Base-by-base conservation (phyloP, 2,797 vertebrate species). In the Myiotriccus ornatus region DNA sequence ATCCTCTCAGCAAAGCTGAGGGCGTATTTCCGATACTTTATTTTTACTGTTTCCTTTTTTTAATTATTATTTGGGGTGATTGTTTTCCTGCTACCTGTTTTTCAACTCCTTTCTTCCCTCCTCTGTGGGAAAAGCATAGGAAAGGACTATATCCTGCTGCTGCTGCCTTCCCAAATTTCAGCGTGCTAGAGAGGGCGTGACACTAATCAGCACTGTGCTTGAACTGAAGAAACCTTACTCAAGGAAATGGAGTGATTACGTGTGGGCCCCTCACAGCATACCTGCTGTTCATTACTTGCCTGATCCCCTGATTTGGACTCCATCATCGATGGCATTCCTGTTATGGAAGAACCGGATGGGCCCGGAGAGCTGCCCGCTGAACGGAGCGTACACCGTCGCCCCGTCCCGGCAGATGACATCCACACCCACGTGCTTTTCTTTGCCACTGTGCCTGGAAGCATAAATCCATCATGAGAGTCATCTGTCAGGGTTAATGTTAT, bases 301-400 rank as follows among this genome's bases (percentile, higher is more conserved):
- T 98, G 97, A 96, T 84, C 96, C 98, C 11, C 28, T 87, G 76
- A 98, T 97, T 71, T 97, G 98, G 59, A 99, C 94, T 34, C 98
- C 98, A 39, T 99, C 97, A 10, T 98, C 97, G 24, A 98, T 98
- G 91, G 97, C 95, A 8, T 98, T 98, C 13, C 94, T 94, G 0
- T 94, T 84, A 7, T 97, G 97, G 56, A 89, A 97, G 77, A 96
- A 97, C 7, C 97, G 97, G 57, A 97, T 97, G 75, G 98, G 98
- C 30, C 98, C 97, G 0, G 92, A 63, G 95, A 98, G 97, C 46
- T 77, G 97, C 43, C 98, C 98, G 0, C 97, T 97, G 91, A 99
- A 99, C 11, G 98, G 98, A 28, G 98, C 98, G 0, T 97, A 98
- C 78, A 98, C 92, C 1, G 90, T 82, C 1, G 97, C 94, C 32